Base-by-base conservation (phyloP, 2,113 vertebrate species). In the Podarcis muralis region DNA sequence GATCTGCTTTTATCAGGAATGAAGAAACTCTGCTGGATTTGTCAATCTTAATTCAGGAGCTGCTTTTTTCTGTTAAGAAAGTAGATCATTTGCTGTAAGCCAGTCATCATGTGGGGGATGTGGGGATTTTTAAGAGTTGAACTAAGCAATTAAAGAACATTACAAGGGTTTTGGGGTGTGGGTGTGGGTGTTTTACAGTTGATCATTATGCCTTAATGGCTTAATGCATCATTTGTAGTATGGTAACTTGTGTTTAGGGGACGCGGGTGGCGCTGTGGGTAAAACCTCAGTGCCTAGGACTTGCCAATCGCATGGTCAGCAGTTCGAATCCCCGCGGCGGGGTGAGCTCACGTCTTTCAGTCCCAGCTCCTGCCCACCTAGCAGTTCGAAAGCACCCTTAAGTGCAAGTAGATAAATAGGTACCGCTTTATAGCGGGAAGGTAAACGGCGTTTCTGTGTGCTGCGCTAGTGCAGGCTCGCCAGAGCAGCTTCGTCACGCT, bases 201-300 rank as follows among this genome's bases (percentile, higher is more conserved):
- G 76, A 62, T 18, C 59, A 78, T 78, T 85, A 81, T 85, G 68
- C 30, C 66, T 65, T 66, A 35, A 77, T 86, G 71, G 25, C 57
- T 53, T 57, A 32, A 40, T 69, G 27, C 18, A 27, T 90, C 27
- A 27, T 86, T 87, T 87, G 53, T 79, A 23, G 69, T 48, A 25
- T 53, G 82, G 13, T 87, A 82, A 40, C 5, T 76, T 92, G 59
- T 53, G 48, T 53, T 53, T 53, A n/a, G n/a, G n/a, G n/a, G n/a
- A n/a, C n/a, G n/a, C n/a, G n/a, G n/a, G n/a, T n/a, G n/a, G n/a
- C n/a, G n/a, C n/a, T n/a, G n/a, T n/a, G n/a, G n/a, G n/a, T n/a
- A n/a, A n/a, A n/a, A n/a, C n/a, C n/a, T n/a, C n/a, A n/a, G n/a
- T n/a, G n/a, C n/a, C n/a, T n/a, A n/a, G n/a, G n/a, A n/a, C n/a